Conservation (phyloP, 2,888 invertebrate genomes). For the Alsophila aescularia region DNA sequence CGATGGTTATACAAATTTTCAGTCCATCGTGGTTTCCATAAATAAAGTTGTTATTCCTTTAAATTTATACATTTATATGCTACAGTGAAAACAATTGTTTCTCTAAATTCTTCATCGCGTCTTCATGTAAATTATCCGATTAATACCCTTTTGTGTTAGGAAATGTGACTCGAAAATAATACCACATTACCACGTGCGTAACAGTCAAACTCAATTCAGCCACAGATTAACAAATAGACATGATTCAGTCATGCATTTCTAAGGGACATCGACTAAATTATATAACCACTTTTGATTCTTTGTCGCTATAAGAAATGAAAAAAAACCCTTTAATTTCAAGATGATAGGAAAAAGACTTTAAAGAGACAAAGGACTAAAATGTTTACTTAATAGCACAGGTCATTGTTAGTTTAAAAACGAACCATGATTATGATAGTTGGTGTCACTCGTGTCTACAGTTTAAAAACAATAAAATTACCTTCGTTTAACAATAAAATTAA, state of each 20-base stretch:
- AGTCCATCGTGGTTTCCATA: too few species aligned
- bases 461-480: slow-evolving; percentile 20
- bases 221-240: neutral
- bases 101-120: neutral
- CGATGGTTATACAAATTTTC: too few species aligned
- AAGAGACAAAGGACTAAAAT: neutral
- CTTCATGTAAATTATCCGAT: neutral
- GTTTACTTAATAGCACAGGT: neutral
- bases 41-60: too few species aligned
- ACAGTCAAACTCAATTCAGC: neutral
- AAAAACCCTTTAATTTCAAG: neutral
- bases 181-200: neutral
- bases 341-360: neutral
- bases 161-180: neutral
- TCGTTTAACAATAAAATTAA: slow-evolving; percentile 10
- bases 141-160: neutral
- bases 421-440: slow-evolving; percentile 11
- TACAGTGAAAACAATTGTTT: neutral
- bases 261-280: neutral
- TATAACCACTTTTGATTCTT: neutral
- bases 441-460: slow-evolving; percentile 15
- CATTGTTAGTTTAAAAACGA: slow-evolving; percentile 11
- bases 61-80: too few species aligned
- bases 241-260: neutral
- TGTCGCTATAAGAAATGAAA: neutral